A percentile compares a stretch with the other conserved stretches of the same genome.
phyloP scores from a whole-genome alignment of 2,888 invertebrate species.

The Euspilapteryx auroguttella region DNA sequence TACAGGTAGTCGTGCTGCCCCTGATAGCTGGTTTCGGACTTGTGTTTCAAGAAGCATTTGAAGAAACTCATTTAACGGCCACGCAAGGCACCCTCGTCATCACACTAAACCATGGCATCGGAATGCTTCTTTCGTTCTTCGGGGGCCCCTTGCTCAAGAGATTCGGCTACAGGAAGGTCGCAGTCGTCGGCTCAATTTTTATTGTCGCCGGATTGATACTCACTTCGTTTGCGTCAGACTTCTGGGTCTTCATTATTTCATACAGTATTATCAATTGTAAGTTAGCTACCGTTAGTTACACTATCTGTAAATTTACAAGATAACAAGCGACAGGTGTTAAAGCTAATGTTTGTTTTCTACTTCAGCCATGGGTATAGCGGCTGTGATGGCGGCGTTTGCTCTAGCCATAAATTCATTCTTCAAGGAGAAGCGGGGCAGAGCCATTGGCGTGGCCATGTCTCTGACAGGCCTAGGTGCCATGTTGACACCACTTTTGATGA shows the following conservation, averaged over 20 bases:
- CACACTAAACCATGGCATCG: conserved; percentile 67
- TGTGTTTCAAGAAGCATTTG: conserved; percentile 66
- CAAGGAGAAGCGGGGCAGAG: conserved; percentile 61
- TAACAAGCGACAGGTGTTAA: no score
- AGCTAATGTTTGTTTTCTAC: background rate
- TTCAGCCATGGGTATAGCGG: conserved; percentile 63
- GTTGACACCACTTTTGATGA: conserved; percentile 64
- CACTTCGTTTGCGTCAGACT: conserved; percentile 58
- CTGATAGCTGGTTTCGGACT: conserved; percentile 68
- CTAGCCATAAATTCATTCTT: conserved; percentile 70
- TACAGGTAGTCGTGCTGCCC: conserved; percentile 56
- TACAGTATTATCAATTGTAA: conserved; percentile 73
- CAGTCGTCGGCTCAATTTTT: conserved; percentile 55
- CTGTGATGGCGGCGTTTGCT: conserved; percentile 63
- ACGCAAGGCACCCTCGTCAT: conserved; percentile 66
- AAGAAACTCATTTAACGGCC: conserved; percentile 54
- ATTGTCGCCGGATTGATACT: conserved; percentile 60
- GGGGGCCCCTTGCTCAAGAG: conserved; percentile 65
- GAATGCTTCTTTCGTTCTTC: conserved; percentile 66
- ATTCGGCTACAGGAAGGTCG: conserved; percentile 68
- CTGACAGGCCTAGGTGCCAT: conserved; percentile 69
- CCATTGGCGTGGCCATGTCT: conserved; percentile 66
- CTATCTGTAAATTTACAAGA: no score
- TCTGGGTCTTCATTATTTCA: conserved; percentile 62
- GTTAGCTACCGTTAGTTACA: no score